Percentiles rank a stretch among this genome's conserved stretches.
These are phyloP conservation scores for Zoanthus solanderi DNA, from an alignment of 92 coral and sea anemone genomes.

Conservation along the genomic window DNA sequence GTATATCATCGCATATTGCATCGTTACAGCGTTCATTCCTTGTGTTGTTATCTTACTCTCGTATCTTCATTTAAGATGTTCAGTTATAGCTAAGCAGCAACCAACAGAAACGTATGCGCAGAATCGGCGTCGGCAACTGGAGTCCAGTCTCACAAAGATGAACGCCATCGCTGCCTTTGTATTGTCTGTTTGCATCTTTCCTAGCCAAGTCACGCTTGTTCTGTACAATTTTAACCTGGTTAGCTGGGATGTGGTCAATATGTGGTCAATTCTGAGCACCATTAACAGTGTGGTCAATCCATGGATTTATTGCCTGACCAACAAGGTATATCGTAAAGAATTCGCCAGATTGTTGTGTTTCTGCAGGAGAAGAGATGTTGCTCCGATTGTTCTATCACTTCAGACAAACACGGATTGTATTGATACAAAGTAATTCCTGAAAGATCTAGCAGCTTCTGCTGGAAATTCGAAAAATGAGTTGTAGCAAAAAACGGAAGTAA, in stretches of 20 bases:
- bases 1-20: not conserved
- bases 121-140: conserved; percentile 12
- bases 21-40: conserved; percentile 1
- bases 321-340: not conserved
- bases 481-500: no score
- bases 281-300: conserved; percentile 1
- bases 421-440: not conserved
- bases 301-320: not conserved
- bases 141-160: not conserved
- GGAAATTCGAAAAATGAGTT: not conserved
- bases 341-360: not conserved
- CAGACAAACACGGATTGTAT: conserved; percentile 7
- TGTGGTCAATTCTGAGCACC: not conserved
- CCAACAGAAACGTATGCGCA: not conserved
- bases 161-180: not conserved
- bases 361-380: not conserved
- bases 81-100: not conserved
- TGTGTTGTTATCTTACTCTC: not conserved
- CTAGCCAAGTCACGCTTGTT: not conserved
- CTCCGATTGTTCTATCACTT: not conserved
- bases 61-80: not conserved
- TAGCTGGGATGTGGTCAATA: conserved; percentile 16
- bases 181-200: not conserved
- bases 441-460: not conserved
- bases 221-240: not conserved